Base-by-base conservation (phyloP, 2,888 invertebrate species). In the Pristionchus fissidentatus region DNA sequence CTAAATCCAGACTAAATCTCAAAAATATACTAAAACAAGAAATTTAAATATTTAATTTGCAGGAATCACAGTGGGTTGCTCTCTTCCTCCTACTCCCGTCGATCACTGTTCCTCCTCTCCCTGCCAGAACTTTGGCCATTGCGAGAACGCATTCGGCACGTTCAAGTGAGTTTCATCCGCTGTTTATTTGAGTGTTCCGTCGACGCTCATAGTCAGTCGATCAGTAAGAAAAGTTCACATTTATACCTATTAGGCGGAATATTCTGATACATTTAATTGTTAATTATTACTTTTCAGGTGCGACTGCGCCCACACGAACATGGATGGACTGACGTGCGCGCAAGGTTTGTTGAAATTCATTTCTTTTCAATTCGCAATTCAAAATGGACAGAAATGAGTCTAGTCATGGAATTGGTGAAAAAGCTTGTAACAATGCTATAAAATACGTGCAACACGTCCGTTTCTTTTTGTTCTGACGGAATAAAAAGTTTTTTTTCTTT, bases 61-160 rank as follows among this genome's bases (percentile, higher is more conserved):
- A 73, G 83, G 73, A 4, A 87, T 90, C 66, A 81, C 89, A 3
- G 83, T 90, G 13, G 90, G 90, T n/a, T 90, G 90, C 82, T 84
- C 88, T 26, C 35, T 84, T 0, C 82, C 85, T 13, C 79, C 84
- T 49, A 83, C 85, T 26, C 38, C 78, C 15, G 55, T 85, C 29
- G 88, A 89, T 52, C 70, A 83, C 49, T 91, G 91, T 82, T 86
- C 87, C 5, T 84, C 88, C 22, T 87, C 87, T 85, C 90, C 91
- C 10, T 91, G 91, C 75, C 87, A 88, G 43, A 91, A 91, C 84
- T 88, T 87, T 62, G 91, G 90, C 43, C 82, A 86, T 13, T 91
- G 91, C 84, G 70, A 81, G 5, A 70, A 75, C 55, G 85, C 84
- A 7, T 66, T 86, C 41, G 62, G 78, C 15, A 55, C 78, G 4